These are phyloP conservation scores for Formicarius rufipectus DNA, from an alignment of 2,113 vertebrate species.

Conservation along the genomic window DNA sequence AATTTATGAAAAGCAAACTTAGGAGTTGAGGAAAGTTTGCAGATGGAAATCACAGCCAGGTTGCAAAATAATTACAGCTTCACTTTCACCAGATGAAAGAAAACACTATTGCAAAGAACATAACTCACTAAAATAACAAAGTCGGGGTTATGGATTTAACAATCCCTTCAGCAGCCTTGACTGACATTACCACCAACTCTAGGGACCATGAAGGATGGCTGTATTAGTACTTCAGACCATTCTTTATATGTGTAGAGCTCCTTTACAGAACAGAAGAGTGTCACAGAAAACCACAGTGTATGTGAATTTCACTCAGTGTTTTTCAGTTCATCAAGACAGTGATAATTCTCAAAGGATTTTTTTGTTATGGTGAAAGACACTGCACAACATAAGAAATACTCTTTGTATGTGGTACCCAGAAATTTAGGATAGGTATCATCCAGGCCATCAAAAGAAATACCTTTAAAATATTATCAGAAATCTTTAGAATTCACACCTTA, in stretches of 20 bases:
- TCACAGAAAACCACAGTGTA: not conserved
- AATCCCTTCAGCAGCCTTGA: not conserved
- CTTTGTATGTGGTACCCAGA: not conserved
- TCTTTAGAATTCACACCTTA: not conserved
- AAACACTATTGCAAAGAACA: not conserved
- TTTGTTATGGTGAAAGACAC: not conserved
- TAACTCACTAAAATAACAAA: not conserved
- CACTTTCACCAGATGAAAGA: not conserved
- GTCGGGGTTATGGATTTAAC: not conserved
- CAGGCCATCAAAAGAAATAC: not conserved
- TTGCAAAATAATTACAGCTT: not conserved
- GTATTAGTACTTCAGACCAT: not conserved
- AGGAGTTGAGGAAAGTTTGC: not conserved
- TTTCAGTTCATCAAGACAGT: not conserved
- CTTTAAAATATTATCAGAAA: not conserved
- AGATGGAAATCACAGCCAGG: not conserved
- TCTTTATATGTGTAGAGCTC: not conserved
- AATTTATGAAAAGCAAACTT: not conserved
- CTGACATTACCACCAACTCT: not conserved
- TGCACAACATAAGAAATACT: not conserved
- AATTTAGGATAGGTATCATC: not conserved
- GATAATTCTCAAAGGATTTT: not conserved
- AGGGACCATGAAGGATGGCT: not conserved
- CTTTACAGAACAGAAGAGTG: not conserved
- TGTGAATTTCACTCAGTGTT: not conserved